These are phyloP conservation scores for Drosophila sordidula DNA, from an alignment of 2,888 invertebrate species.

Conservation along the genomic window DNA sequence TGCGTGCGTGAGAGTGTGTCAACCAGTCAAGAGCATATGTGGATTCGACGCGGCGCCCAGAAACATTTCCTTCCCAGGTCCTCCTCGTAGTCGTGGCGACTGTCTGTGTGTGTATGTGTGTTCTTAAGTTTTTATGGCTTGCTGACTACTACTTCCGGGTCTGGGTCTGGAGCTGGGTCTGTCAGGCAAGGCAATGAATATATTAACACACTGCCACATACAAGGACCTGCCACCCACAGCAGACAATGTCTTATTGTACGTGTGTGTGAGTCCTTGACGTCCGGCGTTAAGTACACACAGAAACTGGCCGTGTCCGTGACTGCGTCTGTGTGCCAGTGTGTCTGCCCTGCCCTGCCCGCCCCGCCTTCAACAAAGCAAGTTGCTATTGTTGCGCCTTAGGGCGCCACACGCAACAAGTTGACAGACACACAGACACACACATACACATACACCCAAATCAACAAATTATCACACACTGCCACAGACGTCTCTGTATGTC, in stretches of 20 bases:
- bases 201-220: constrained; percentile 76
- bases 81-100: constrained; percentile 50
- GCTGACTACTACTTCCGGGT: constrained; percentile 81
- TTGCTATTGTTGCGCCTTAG: constrained; percentile 67
- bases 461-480: constrained; percentile 72
- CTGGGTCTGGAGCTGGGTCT: constrained; percentile 29
- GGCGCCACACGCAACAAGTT: constrained; percentile 68
- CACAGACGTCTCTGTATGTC: constrained; percentile 49
- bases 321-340: constrained; percentile 39
- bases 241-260: constrained; percentile 62
- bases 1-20: constrained; percentile 53
- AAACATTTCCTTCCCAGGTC: constrained; percentile 49
- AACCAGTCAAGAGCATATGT: constrained; percentile 72
- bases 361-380: constrained; percentile 9
- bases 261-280: constrained; percentile 63
- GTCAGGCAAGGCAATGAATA: constrained; percentile 78
- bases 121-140: constrained; percentile 80
- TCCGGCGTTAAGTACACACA: constrained; percentile 66
- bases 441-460: constrained; percentile 42
- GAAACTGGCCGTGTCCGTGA: constrained; percentile 36
- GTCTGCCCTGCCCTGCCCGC: constrained; percentile 18
- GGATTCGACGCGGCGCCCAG: constrained; percentile 55
- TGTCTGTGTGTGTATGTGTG: constrained; percentile 45
- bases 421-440: constrained; percentile 31
- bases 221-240: constrained; percentile 34